Evolutionary conservation across 2,797 vertebrate species (phyloP).

Genomic region (Astyanax mexicanus): DNA sequence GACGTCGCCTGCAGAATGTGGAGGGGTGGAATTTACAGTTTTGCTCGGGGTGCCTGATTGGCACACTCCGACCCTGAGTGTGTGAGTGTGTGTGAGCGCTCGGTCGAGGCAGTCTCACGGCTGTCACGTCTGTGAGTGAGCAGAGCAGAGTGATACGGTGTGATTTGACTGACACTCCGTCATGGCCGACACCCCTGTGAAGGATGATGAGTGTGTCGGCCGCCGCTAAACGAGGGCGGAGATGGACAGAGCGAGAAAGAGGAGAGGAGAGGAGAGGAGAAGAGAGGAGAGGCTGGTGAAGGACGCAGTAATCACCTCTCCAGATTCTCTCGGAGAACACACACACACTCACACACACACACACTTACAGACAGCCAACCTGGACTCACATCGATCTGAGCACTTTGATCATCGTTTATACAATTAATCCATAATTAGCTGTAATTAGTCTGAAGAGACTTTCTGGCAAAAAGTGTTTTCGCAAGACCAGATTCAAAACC

Average conservation of each 20-base stretch:
- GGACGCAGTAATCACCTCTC: constrained; percentile 23
- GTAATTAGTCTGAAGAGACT: constrained; percentile 24
- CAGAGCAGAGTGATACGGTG: not conserved
- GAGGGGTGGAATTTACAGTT: too few relatives aligned
- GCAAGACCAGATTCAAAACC: not conserved
- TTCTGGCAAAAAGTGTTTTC: not conserved
- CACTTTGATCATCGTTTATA: not conserved
- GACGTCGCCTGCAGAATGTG: too few relatives aligned
- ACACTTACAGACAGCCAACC: constrained; percentile 16
- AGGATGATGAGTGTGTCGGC: constrained; percentile 11
- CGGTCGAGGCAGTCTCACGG: not conserved
- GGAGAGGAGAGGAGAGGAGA: constrained; percentile 42
- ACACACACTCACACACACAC: constrained; percentile 3
- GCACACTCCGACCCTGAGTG: not conserved
- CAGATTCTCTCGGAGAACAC: not conserved
- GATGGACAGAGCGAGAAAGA: constrained; percentile 32
- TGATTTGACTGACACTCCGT: constrained; percentile 25
- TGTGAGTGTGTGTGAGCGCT: constrained; percentile 19
- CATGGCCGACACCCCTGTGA: constrained; percentile 14
- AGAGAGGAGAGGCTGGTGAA: constrained; percentile 50
- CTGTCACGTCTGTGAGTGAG: constrained; percentile 19
- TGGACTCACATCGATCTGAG: constrained; percentile 5
- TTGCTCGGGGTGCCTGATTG: too few relatives aligned
- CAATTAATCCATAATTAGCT: constrained; percentile 25
- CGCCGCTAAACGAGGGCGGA: constrained; percentile 8